Base-by-base conservation (phyloP, 2,797 vertebrate species). In the Astyanax mexicanus region DNA sequence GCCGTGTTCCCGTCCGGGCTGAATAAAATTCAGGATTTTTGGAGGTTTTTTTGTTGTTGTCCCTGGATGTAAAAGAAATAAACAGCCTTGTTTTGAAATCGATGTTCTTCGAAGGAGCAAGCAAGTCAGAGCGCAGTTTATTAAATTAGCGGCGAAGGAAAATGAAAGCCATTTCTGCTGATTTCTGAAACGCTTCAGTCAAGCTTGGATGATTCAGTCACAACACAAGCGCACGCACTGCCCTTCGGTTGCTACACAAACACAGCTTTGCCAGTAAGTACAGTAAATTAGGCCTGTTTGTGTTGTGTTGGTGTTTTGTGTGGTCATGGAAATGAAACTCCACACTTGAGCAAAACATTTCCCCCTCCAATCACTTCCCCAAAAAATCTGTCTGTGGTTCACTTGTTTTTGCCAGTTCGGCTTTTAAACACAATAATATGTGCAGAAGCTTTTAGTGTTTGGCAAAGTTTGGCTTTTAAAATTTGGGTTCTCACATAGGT, bases 191-290 rank as follows among this genome's bases (percentile, higher is more conserved):
- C 67, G 61, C 64, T 61, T 64, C 37, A 73, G 64, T 62, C 65
- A 62, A 69, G 58, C 65, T 62, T 12, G 40, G 38, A 69, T 73
- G 64, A 73, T 69, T 78, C 37, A 78, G 44, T 78, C 70, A 78
- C 38, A 66, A 69, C 77, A 61, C 77, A 69, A 73, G 47, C 35
- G 17, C 44, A 52, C 37, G 64, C 54, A 45, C 67, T 73, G 64
- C 70, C 64, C 51, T 74, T 69, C 73, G 77, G 64, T 72, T 58
- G 55, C 55, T 57, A 54, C 64, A 74, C 77, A 78, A 78, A 78
- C 77, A 78, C 64, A 69, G 58, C 77, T 54, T 74, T 78, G 70
- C 70, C 77, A 73, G 70, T 72, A 73, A 62, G 77, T 74, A 78
- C 70, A 74, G 55, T 78, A 69, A 74, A 78, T 78, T 61, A 78